Evolutionary conservation across 2,797 vertebrate species (phyloP), one percentile per base, ranked within the genome.

Genomic region (Loriculus beryllinus): DNA sequence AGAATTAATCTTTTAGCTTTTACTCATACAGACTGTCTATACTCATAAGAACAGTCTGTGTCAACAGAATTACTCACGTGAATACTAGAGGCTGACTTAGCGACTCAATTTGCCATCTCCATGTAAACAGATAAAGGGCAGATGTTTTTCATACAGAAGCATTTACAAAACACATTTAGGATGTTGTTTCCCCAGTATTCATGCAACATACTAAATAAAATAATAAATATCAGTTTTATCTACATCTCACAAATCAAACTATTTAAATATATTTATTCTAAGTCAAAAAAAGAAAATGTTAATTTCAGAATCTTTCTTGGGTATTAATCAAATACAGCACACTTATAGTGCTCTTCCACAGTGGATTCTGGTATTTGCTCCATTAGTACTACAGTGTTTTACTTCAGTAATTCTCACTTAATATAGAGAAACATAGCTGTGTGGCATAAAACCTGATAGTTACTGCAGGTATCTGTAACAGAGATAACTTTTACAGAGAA

Each of bases 401-500:
- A 62, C 37, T 80, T 92, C 85, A 76, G 54, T 48, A 70, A 86
- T 83, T 94, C 85, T 82, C 85, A 89, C 86, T 94, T 52, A 43
- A 84, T 71, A 59, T 1, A 64, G 29, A 95, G 48, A 60, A 86
- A 62, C 5, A 40, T 20, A 49, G 67, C 76, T 78, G 85, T 67
- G 82, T 47, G 82, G 89, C 20, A 6, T 64, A 91, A 92, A 96
- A 96, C 70, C 74, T 43, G 95, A 91, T 65, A 82, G 91, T 43
- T 47, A 26, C 80, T 29, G 51, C 37, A 20, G 79, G 77, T 91
- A 95, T 91, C 92, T 76, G 59, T 91, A 64, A 92, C 91, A 79
- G 33, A 96, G 96, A 95, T 94, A 95, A 86, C 88, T 94, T 88
- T 90, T 92, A 90, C 67, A 45, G 85, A 57, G 91, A 91, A 96